Percentiles rank a stretch among this genome's conserved stretches.
phyloP scores from a whole-genome alignment of 2,888 invertebrate species.

The Graphium colonna region DNA sequence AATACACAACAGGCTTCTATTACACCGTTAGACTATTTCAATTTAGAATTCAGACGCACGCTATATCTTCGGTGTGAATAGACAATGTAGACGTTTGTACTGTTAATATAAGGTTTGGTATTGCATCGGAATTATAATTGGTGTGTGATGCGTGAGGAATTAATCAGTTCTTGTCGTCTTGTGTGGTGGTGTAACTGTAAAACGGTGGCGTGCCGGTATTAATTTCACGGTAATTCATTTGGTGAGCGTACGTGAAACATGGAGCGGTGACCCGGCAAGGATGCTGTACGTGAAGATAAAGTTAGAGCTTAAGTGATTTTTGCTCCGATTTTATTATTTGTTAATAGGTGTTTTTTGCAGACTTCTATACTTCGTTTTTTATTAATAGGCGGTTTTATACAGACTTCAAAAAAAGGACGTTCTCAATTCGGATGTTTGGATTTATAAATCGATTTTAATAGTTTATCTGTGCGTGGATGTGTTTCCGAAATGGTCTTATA shows the following conservation, averaged over 20 bases:
- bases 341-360: no score
- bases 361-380: no score
- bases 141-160: constrained; percentile 49
- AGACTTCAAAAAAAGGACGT: no score
- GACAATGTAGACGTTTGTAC: constrained; percentile 16
- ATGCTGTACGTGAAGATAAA: background rate
- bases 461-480: no score
- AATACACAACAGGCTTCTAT: constrained; percentile 14
- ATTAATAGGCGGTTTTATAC: no score
- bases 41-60: constrained; percentile 21
- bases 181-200: constrained; percentile 24
- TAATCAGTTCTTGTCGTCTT: constrained; percentile 32
- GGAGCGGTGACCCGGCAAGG: no score
- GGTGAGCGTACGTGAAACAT: no score
- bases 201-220: background rate
- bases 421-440: no score
- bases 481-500: no score
- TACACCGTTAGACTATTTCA: constrained; percentile 23
- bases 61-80: constrained; percentile 21
- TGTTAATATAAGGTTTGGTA: constrained; percentile 20
- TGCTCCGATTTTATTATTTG: no score
- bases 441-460: no score
- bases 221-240: constrained; percentile 1
- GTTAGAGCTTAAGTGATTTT: background rate
- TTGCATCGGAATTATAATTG: constrained; percentile 48